Evolutionary conservation across 1,140 invertebrate species (phyloP).

Genomic region (Ditylenchus dipsaci): DNA sequence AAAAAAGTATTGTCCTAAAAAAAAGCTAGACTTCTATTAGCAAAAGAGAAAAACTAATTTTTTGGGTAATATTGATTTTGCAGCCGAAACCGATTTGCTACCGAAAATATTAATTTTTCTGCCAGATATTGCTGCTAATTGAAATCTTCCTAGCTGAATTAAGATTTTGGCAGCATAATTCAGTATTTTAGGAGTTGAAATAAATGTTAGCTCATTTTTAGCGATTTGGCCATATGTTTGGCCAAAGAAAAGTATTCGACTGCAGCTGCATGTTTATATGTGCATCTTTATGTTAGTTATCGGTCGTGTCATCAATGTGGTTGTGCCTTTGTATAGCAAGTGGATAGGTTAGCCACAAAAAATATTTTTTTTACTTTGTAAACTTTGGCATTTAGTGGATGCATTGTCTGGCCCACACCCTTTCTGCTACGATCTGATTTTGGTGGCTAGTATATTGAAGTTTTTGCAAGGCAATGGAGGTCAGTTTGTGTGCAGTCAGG

Average conservation of each 20-base stretch:
- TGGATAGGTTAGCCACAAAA: slow-evolving; percentile 66
- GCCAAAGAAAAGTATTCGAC: slow-evolving; percentile 73
- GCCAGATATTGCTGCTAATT: too few relatives aligned
- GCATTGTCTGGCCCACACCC: slow-evolving; percentile 33
- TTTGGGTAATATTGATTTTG: too few relatives aligned
- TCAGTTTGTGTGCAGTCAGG: slow-evolving; percentile 7
- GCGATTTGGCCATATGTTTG: slow-evolving; percentile 70
- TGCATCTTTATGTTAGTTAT: slow-evolving; percentile 73
- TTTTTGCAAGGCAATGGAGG: slow-evolving; percentile 75
- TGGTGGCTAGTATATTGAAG: slow-evolving; percentile 78
- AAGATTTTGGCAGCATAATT: too few relatives aligned
- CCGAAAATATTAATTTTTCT: too few relatives aligned
- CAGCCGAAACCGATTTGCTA: too few relatives aligned
- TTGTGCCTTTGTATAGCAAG: slow-evolving; percentile 87
- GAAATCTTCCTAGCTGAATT: too few relatives aligned
- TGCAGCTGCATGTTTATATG: slow-evolving; percentile 78
- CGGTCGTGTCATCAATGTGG: slow-evolving; percentile 84
- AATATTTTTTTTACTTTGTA: slow-evolving; percentile 4
- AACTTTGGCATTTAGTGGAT: slow-evolving; percentile 37
- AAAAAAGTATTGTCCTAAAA: too few relatives aligned
- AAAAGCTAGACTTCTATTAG: too few relatives aligned
- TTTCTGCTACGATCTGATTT: slow-evolving; percentile 81
- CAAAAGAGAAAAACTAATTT: too few relatives aligned
- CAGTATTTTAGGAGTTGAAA: too few relatives aligned
- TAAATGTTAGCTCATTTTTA: background rate